Conservation (phyloP, 2,113 vertebrate species). For the Sylvietta virens region DNA sequence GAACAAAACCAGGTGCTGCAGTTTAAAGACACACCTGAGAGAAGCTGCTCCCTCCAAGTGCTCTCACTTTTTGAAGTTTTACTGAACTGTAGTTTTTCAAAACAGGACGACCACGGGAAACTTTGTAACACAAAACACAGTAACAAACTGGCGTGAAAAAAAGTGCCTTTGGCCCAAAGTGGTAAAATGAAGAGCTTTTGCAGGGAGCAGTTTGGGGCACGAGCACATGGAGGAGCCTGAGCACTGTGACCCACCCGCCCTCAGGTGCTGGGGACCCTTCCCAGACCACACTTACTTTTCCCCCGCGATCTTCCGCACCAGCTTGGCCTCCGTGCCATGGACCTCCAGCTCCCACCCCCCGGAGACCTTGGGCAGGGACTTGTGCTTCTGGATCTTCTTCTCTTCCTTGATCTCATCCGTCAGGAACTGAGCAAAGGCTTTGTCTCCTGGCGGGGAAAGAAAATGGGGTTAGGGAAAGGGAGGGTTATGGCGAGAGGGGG, state of each 20-base stretch:
- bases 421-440: constrained; percentile 89
- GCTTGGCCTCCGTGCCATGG: constrained; percentile 87
- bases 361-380: constrained; percentile 86
- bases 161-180: accelerated
- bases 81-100: neutral
- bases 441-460: constrained; percentile 74
- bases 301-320: constrained; percentile 76
- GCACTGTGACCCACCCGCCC: accelerated
- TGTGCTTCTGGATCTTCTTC: constrained; percentile 90
- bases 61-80: accelerated
- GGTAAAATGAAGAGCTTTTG: neutral
- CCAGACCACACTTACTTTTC: constrained; percentile 79
- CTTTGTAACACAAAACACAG: neutral
- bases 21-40: accelerated
- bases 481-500: neutral
- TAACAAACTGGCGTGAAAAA: neutral
- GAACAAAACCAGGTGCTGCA: accelerated
- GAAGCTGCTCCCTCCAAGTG: neutral
- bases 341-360: constrained; percentile 91
- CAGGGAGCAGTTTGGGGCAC: accelerated
- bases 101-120: accelerated
- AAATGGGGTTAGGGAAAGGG: neutral
- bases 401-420: constrained; percentile 92
- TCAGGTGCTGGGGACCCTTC: neutral
- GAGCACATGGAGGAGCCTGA: neutral